Conservation (phyloP, 2,888 invertebrate species). For the Choristoneura rosaceana region DNA sequence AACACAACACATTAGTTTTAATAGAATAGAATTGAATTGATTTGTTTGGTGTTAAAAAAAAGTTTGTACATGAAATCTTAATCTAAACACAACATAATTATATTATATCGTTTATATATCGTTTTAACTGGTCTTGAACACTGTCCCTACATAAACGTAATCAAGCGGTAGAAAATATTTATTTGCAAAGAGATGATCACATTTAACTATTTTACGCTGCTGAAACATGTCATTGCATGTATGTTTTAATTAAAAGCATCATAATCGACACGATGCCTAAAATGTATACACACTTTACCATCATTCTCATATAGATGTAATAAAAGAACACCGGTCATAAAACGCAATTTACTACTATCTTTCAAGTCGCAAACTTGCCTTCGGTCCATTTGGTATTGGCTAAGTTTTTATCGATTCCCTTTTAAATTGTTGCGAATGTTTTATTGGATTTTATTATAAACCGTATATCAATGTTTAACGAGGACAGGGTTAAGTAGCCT, state of each 20-base stretch:
- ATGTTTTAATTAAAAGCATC: slow-evolving; percentile 15
- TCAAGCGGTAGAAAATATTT: background rate
- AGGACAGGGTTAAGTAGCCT: slow-evolving; percentile 77
- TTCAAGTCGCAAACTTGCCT: slow-evolving; percentile 55
- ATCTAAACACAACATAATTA: no score
- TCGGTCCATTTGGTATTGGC: slow-evolving; percentile 70
- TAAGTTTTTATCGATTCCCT: slow-evolving; percentile 78
- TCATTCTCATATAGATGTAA: slow-evolving; percentile 38
- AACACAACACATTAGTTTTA: no score
- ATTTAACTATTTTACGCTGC: background rate
- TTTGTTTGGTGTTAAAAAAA: no score
- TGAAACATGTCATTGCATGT: slow-evolving; percentile 3
- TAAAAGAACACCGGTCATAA: slow-evolving; percentile 65
- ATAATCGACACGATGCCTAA: background rate
- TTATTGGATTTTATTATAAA: slow-evolving; percentile 82
- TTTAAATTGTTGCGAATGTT: slow-evolving; percentile 84
- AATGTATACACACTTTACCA: slow-evolving; percentile 22
- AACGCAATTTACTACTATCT: slow-evolving; percentile 81
- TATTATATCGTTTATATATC: no score
- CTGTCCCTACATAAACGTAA: background rate
- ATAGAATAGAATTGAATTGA: no score
- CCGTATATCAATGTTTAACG: slow-evolving; percentile 83
- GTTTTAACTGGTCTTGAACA: background rate
- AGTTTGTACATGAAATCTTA: no score
- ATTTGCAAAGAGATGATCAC: background rate